These are phyloP conservation scores for Tachysurus fulvidraco DNA, from an alignment of 2,113 vertebrate species.

Conservation along the genomic window DNA sequence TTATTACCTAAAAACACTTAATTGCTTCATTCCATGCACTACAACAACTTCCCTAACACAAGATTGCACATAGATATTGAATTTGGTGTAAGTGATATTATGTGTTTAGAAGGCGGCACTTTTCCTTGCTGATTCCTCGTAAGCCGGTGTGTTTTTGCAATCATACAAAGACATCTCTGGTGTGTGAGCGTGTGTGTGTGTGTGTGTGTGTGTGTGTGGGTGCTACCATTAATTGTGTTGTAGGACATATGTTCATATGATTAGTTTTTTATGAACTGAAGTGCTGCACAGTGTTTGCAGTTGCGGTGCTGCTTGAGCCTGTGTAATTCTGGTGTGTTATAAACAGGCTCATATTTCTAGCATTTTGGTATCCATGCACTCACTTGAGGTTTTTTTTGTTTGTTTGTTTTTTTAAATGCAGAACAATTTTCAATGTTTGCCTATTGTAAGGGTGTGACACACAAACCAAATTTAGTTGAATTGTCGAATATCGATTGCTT, in stretches of 20 bases:
- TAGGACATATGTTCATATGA: conserved; percentile 51
- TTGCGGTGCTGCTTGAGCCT: conserved; percentile 28
- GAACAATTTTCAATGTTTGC: not conserved
- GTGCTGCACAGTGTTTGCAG: conserved; percentile 31
- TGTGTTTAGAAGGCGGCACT: conserved; percentile 15
- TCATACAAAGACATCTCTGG: not conserved
- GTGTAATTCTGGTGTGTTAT: conserved; percentile 17
- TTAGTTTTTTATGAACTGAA: conserved; percentile 28
- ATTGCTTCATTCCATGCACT: conserved; percentile 26
- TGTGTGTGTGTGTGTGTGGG: conserved; percentile 30
- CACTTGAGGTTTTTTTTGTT: not conserved
- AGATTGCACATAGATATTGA: conserved; percentile 32
- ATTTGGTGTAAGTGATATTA: not conserved
- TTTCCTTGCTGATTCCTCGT: not conserved
- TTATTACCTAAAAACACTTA: not conserved
- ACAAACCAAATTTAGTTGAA: not conserved
- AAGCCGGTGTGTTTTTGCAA: not conserved
- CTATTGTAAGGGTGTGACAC: not conserved
- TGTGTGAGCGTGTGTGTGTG: conserved; percentile 44
- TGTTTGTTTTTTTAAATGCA: not conserved
- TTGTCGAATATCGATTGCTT: not conserved
- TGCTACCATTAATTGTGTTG: conserved; percentile 31
- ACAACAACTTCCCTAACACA: conserved; percentile 13
- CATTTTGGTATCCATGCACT: conserved; percentile 1
- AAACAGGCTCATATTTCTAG: conserved; percentile 6